Evolutionary conservation across 2,888 invertebrate species (phyloP), one percentile per base, ranked within the genome.

Genomic region (Plutella xylostella): DNA sequence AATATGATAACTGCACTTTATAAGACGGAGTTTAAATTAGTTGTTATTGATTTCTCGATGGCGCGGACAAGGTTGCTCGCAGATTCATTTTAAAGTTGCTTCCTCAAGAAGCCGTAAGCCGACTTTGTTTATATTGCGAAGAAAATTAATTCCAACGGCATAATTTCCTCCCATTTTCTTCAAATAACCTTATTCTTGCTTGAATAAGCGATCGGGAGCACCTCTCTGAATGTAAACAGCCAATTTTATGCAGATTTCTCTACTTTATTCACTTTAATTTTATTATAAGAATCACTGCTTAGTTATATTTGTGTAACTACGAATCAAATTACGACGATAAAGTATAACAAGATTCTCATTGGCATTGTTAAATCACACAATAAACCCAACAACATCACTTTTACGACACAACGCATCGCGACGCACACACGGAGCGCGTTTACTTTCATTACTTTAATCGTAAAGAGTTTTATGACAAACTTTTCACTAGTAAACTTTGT

Each of bases 391-490:
- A n/a, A n/a, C n/a, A n/a, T n/a, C 2, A 33, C 15, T 15, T 17
- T 1, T 4, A 1, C 5, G 17, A 9, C 11, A 33, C 14, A 33
- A 33, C 11, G 3, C 7, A 15, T 33, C 11, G 9, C 33, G 33
- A 15, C 14, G 17, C 31, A 18, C 17, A 35, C 4, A 17, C 9
- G 19, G 12, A 35, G 35, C 33, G 30, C 21, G 38, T 44, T 25
- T 44, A 48, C 48, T 48, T 46, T 45, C 42, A 46, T 42, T 44
- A 44, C 43, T 28, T 46, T 38, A 40, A 43, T 65, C 56, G 57
- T 61, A 65, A 64, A 68, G 61, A 72, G 68, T 76, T 73, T 69
- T 65, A 56, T 60, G 60, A 54, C 52, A 80, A 82, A 80, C 75
- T 80, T 82, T 79, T 76, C 65, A 65, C 52, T 56, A 47, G 35